Base-by-base conservation (phyloP, 2,888 invertebrate genomes). In the Pristionchus mayeri region DNA sequence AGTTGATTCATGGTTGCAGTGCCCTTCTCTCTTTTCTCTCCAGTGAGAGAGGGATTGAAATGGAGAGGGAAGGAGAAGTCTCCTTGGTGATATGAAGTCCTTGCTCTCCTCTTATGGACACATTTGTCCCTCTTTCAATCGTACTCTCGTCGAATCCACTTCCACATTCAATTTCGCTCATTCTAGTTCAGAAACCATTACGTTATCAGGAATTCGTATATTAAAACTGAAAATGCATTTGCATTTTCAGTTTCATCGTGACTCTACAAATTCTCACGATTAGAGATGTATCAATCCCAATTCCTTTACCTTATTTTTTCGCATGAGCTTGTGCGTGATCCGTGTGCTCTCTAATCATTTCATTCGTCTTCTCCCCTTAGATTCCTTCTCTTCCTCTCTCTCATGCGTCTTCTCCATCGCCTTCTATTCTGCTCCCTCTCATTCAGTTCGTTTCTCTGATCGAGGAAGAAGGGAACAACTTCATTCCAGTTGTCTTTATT, bases 51-150 rank as follows among this genome's bases (percentile, higher is more conserved):
- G 27, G 50, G 50, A 48, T 76, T 76, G 75, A 71, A 63, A 63
- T 34, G 71, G 71, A 71, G 44, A 13, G 40, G 40, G 30, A 44
- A n/a, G 63, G 63, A 75, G 48, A 34, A 50, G 75, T 76, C 34
- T 76, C 76, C 76, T 76, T 50, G 76, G 76, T 76, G 76, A 76
- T 76, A 50, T 21, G 13, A 75, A 44, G 76, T 30, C 30, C 30
- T 52, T 76, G 30, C 48, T 27, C 50, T 27, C 76, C 27, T 50
- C 76, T 44, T 48, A 3, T 67, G 21, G 30, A 34, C 67, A 34
- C 6, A 24, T 34, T 37, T 34, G 37, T 37, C 30, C 44, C 16
- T 21, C 24, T 24, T n/a, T 24, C 44, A 9, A 3, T 7, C n/a
- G 13, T 24, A 13, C n/a, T 75, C 40, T 75, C 44, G 21, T 21